Conservation (phyloP, 2,888 invertebrate genomes). For the Liposcelis brunnea region DNA sequence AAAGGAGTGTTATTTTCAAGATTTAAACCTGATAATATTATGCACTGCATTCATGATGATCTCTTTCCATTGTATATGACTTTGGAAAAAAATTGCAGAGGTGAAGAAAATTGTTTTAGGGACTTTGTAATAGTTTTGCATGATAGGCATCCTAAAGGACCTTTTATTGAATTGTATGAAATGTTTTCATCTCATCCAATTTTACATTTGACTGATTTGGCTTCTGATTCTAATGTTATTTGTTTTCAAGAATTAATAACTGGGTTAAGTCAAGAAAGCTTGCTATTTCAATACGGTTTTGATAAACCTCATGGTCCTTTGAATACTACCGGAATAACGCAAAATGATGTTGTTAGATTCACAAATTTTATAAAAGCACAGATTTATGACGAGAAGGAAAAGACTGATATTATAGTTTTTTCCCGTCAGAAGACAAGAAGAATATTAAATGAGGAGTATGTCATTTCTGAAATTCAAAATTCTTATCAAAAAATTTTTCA, state of each 20-base stretch:
- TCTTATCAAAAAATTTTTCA: conserved; percentile 8
- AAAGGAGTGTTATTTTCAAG: conserved; percentile 23
- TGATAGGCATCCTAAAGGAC: conserved; percentile 21
- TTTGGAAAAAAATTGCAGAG: conserved; percentile 20
- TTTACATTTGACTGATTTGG: conserved; percentile 16
- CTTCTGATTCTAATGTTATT: conserved; percentile 17
- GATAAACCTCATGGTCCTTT: conserved; percentile 26
- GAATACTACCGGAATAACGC: conserved; percentile 16
- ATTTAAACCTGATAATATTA: conserved; percentile 33
- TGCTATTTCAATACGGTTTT: conserved; percentile 34
- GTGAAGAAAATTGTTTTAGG: conserved; percentile 16
- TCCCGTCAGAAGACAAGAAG: conserved; percentile 25
- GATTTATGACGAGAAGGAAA: conserved; percentile 13
- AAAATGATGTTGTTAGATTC: conserved; percentile 18
- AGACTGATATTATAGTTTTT: conserved; percentile 15
- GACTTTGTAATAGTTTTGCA: conserved; percentile 21
- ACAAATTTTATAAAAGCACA: conserved; percentile 17
- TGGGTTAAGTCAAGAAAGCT: conserved; percentile 25
- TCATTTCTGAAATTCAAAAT: conserved; percentile 20
- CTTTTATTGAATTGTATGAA: conserved; percentile 23
- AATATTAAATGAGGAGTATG: conserved; percentile 28
- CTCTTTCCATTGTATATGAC: conserved; percentile 28
- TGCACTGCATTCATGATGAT: conserved; percentile 35
- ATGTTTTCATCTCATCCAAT: conserved; percentile 21
- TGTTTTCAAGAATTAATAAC: conserved; percentile 26